Conservation (phyloP, 2,113 vertebrate genomes). For the Psittacus erithacus region DNA sequence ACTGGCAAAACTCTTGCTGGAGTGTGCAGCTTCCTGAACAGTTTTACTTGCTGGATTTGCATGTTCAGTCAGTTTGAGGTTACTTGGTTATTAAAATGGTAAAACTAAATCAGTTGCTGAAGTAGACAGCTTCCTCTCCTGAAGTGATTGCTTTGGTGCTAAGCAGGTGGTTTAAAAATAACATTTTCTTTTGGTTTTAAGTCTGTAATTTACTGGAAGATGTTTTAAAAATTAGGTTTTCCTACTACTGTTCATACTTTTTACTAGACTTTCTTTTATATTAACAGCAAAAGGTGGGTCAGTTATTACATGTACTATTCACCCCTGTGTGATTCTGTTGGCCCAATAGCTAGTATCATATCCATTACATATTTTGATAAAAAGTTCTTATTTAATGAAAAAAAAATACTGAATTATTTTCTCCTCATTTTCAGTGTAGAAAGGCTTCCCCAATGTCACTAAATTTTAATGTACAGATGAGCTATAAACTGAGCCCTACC, state of each 20-base stretch:
- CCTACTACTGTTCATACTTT: neutral
- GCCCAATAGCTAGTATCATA: neutral
- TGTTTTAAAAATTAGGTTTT: neutral
- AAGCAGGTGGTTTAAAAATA: neutral
- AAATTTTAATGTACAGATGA: neutral
- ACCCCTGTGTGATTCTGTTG: neutral
- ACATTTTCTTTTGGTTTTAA: neutral
- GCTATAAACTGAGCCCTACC: neutral
- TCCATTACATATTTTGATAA: neutral
- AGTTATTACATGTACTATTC: neutral
- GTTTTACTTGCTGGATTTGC: neutral
- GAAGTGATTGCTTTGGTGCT: neutral
- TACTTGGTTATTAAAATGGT: neutral
- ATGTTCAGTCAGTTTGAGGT: neutral
- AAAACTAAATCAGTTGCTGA: neutral
- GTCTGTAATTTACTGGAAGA: neutral
- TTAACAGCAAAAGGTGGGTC: neutral
- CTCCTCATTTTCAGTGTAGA: neutral
- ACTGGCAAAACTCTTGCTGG: neutral
- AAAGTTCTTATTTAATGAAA: neutral
- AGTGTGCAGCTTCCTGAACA: neutral
- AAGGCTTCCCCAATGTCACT: neutral
- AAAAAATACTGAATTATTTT: neutral
- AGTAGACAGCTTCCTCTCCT: neutral
- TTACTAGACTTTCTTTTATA: neutral